These are phyloP conservation scores for Tragelaphus eurycerus DNA, from an alignment of 2,797 vertebrate species.

Conservation along the genomic window DNA sequence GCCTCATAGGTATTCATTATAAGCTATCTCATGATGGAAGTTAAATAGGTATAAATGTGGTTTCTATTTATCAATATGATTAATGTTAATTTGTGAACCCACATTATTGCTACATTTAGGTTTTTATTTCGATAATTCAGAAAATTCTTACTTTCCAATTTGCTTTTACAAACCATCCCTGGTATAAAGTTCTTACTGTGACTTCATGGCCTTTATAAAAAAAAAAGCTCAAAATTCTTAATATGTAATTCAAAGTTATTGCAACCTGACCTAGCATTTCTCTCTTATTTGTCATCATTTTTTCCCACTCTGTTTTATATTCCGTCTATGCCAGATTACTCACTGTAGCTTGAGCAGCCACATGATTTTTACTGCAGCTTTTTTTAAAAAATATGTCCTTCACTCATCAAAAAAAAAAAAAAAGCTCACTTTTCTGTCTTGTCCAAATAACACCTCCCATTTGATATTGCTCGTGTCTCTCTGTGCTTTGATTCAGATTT, in stretches of 20 bases:
- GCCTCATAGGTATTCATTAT: neutral
- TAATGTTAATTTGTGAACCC: constrained; percentile 20
- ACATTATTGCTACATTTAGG: neutral
- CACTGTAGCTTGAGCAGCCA: neutral
- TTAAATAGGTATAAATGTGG: neutral
- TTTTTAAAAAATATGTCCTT: neutral
- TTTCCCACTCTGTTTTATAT: neutral
- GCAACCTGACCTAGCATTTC: neutral
- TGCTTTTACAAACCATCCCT: neutral
- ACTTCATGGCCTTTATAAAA: neutral
- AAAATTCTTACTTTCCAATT: neutral
- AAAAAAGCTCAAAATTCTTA: neutral
- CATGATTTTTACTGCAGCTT: neutral
- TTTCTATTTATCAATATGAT: neutral
- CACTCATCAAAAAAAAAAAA: neutral
- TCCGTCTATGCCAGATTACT: neutral
- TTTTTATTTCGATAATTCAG: neutral
- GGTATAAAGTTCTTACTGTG: neutral
- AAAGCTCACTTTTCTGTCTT: neutral
- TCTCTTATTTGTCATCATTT: neutral
- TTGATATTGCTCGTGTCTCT: neutral
- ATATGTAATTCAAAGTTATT: neutral
- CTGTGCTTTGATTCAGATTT: constrained; percentile 31
- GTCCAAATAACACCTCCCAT: neutral
- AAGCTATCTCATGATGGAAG: neutral